Evolutionary conservation across 2,888 invertebrate genomes (phyloP), one percentile per base, ranked within the genome.

Genomic region (Diaprepes abbreviatus): DNA sequence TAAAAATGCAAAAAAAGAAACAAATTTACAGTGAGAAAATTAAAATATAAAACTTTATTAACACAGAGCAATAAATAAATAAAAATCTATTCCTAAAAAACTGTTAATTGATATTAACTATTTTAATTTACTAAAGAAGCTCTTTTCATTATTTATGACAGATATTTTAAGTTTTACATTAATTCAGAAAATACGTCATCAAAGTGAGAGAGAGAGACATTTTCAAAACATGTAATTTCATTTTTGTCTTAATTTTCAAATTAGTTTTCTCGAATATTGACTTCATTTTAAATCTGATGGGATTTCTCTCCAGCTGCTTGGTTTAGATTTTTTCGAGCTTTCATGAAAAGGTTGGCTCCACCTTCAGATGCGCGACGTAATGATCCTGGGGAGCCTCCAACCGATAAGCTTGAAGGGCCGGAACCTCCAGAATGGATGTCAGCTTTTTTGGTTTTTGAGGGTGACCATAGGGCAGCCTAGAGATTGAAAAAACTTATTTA

Each of bases 361-460:
- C 93, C 93, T 80, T 94, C 94, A 1, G 93, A 93, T 19, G 94
- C 94, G 35, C 94, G 88, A 19, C 94, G 89, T 76, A 89, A 88
- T n/a, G 87, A 85, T 31, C 88, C 86, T 65, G 88, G 86, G 6
- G 87, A 85, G 9, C 85, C 85, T 35, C 85, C 86, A 14, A 87
- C 85, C 16, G 87, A 86, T 58, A 89, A 85, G 36, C 85, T 84
- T 79, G 89, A 73, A 83, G 91, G 89, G 35, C 88, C 87, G 1
- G 88, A 87, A 36, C 74, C 73, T n/a, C 74, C 75, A 0, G 71
- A 68, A 2, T 59, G 63, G 6, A 62, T 66, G 12, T 62, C 66
- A 17, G 69, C 66, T 63, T 72, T 67, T 36, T 72, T 72, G 16
- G 60, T 36, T 60, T 73, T 75, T 14, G 73, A 69, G 1, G 76